phyloP scores from a whole-genome alignment of 64 coral and sea anemone genomes.

The Exaiptasia diaphana region DNA sequence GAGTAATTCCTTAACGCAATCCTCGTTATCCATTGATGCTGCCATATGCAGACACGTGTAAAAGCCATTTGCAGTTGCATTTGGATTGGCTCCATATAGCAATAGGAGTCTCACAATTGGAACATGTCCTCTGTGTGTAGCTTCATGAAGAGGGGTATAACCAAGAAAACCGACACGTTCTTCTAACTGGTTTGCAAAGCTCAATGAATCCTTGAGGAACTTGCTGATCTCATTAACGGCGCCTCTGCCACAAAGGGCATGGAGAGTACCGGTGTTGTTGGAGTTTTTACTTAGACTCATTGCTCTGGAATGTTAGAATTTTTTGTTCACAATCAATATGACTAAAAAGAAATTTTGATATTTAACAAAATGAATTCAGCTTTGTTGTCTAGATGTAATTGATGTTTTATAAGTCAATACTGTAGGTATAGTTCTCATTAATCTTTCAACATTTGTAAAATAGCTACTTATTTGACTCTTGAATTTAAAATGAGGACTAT shows the following conservation, averaged over 20 bases:
- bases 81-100: constrained; percentile 76
- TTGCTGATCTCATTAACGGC: constrained; percentile 38
- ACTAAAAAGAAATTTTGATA: too few species aligned
- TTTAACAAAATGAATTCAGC: too few species aligned
- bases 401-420: too few species aligned
- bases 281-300: constrained; percentile 6
- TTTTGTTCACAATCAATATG: too few species aligned
- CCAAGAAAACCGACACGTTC: constrained; percentile 89
- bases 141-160: constrained; percentile 92
- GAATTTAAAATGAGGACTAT: too few species aligned
- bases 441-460: too few species aligned
- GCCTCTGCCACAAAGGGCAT: constrained; percentile 65
- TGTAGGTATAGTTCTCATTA: too few species aligned
- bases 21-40: constrained; percentile 72
- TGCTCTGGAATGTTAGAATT: too few species aligned
- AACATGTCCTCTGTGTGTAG: constrained; percentile 58
- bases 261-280: constrained; percentile 52
- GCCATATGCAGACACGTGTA: constrained; percentile 93
- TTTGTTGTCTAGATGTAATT: too few species aligned
- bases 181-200: constrained; percentile 51
- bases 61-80: constrained; percentile 80
- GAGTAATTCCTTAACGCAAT: constrained; percentile 77
- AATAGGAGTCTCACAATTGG: constrained; percentile 70
- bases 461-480: too few species aligned
- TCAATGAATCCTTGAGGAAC: constrained; percentile 39